Conservation (phyloP, 2,113 vertebrate genomes). For the Collichthys lucidus region DNA sequence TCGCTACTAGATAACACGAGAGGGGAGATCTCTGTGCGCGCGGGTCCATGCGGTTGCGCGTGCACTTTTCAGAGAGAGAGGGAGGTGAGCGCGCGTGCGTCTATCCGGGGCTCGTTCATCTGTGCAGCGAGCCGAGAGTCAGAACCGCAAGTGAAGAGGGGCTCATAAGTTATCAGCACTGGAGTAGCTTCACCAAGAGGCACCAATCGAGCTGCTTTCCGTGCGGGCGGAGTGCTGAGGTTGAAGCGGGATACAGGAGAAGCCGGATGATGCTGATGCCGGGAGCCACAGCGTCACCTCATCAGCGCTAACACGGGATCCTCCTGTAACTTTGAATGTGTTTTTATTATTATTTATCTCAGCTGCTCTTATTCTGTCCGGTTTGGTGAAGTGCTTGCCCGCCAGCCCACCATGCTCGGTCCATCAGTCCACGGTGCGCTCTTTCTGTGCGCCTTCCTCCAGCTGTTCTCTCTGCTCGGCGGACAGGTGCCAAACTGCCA, state of each 20-base stretch:
- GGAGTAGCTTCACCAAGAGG: conserved; percentile 14
- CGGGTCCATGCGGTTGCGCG: conserved; percentile 45
- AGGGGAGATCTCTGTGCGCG: conserved; percentile 4
- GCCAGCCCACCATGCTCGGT: conserved; percentile 60
- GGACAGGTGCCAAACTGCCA: conserved; percentile 83
- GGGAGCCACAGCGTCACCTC: conserved; percentile 50
- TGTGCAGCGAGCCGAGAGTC: conserved; percentile 42
- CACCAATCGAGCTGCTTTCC: background rate
- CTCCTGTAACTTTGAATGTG: conserved; percentile 59
- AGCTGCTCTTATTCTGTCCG: background rate
- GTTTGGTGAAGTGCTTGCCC: background rate
- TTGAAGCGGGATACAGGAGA: no score
- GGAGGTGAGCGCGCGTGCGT: conserved; percentile 34
- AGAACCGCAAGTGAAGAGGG: conserved; percentile 29
- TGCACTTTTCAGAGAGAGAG: conserved; percentile 14
- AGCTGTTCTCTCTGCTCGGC: conserved; percentile 68
- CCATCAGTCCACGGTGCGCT: conserved; percentile 59
- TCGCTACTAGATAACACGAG: background rate
- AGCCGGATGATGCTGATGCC: conserved; percentile 61
- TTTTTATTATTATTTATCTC: conserved; percentile 11
- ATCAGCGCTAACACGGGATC: conserved; percentile 17
- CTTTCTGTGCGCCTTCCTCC: conserved; percentile 72
- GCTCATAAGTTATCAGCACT: conserved; percentile 54
- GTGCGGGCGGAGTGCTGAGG: background rate
- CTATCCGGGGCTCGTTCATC: conserved; percentile 27